Percentiles rank a stretch among this genome's conserved stretches.
phyloP scores from a whole-genome alignment of 64 coral and sea anemone genomes.

The Pocillopora damicornis region DNA sequence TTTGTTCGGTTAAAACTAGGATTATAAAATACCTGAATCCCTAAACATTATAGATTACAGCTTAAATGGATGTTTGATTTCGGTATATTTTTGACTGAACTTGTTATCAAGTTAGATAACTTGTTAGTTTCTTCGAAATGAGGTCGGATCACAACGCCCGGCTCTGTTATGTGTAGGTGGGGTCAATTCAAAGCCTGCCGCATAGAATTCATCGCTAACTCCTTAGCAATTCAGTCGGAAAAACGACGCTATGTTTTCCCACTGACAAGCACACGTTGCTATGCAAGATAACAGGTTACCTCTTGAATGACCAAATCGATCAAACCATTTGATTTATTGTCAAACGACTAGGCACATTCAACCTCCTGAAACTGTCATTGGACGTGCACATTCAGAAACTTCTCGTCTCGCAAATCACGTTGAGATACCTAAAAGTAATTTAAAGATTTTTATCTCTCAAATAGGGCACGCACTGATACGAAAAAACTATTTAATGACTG shows the following conservation, averaged over 20 bases:
- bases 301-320: background rate
- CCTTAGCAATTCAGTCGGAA: background rate
- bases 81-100: background rate
- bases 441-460: background rate
- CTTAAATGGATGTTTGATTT: background rate
- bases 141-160: background rate
- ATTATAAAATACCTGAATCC: background rate
- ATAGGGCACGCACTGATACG: background rate
- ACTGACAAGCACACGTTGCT: background rate
- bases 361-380: background rate
- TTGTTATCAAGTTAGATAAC: background rate
- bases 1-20: slow-evolving; percentile 7
- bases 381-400: background rate
- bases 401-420: background rate
- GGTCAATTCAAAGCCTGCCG: background rate
- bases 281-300: background rate
- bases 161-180: background rate
- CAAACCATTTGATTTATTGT: background rate
- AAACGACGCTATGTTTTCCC: background rate
- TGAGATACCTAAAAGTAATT: background rate
- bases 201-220: background rate
- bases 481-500: background rate
- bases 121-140: background rate
- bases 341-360: background rate
- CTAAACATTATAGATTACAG: background rate